These are phyloP conservation scores for Naso thynnoides DNA, from an alignment of 2,797 vertebrate species.

Conservation along the genomic window DNA sequence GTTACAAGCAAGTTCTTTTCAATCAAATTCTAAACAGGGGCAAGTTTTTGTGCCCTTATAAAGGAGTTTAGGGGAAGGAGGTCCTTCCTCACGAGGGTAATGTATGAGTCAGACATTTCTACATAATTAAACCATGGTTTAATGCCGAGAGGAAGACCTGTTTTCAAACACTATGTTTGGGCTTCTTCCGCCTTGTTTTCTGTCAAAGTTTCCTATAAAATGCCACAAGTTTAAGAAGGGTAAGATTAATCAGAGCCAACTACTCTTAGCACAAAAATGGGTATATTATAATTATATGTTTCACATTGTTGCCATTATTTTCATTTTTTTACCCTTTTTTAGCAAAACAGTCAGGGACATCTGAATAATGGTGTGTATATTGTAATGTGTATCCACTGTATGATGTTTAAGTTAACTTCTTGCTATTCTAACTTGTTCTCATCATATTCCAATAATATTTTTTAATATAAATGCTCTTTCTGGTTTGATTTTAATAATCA, in stretches of 20 bases:
- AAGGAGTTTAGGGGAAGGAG: conserved; percentile 70
- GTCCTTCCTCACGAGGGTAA: conserved; percentile 47
- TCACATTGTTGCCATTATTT: not conserved
- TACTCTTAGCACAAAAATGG: not conserved
- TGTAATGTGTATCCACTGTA: too few relatives aligned
- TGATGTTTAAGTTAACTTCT: too few relatives aligned
- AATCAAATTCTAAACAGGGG: conserved; percentile 32
- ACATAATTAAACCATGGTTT: conserved; percentile 52
- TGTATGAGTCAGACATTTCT: conserved; percentile 73
- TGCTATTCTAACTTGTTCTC: too few relatives aligned
- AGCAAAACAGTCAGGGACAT: too few relatives aligned
- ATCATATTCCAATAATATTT: too few relatives aligned
- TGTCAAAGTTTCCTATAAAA: conserved; percentile 18
- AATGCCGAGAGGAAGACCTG: conserved; percentile 43
- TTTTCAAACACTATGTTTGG: conserved; percentile 61
- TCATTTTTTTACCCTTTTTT: too few relatives aligned
- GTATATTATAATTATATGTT: not conserved
- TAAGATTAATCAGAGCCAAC: not conserved
- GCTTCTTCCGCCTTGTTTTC: conserved; percentile 54
- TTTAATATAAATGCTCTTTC: too few relatives aligned
- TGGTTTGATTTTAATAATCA: too few relatives aligned
- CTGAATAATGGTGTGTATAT: too few relatives aligned
- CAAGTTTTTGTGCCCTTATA: conserved; percentile 66
- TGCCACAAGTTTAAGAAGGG: conserved; percentile 4
- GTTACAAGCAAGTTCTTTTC: conserved; percentile 19